Evolutionary conservation across 2,888 invertebrate genomes (phyloP), one percentile per base, ranked within the genome.

Genomic region (Callyntrura guangdongensis): DNA sequence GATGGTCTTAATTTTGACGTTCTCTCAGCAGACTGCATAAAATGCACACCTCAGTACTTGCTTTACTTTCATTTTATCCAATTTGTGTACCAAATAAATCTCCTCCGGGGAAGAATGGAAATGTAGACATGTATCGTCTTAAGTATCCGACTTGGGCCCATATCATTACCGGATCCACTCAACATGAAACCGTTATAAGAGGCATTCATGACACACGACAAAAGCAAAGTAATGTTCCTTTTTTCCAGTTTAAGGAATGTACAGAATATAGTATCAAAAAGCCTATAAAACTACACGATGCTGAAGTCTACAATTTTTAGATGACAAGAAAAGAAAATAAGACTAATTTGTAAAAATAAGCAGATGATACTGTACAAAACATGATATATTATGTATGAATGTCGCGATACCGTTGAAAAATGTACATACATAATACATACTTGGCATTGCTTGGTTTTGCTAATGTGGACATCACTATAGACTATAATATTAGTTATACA

Each of bases 301-400:
- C 45, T 53, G 17, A 72, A 49, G 11, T 12, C 49, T 47, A 74
- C 49, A 74, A 36, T 64, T 72, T 72, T 74, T 74, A 49, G 49
- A 49, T 74, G 86, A 74, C 85, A 84, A 86, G 86, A 72, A 64
- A 81, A 77, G 72, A 82, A 49, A 86, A 45, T 64, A 61, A 87
- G 90, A 91, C 93, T 93, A 93, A 93, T 93, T 93, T 93, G 93
- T 93, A 93, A 93, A 93, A 93, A 93, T 93, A 93, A 93, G 91
- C 92, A 92, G 91, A 93, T 93, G 92, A 86, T 89, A 93, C 85
- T 74, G 79, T 69, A 86, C 79, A 56, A 56, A 53, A 53, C 49
- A 77, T 77, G 77, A 77, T 79, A 36, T 79, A 74, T 74, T 74
- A 74, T 74, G 74, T 74, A 74, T 74, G 49, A 74, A 74, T 36